Evolutionary conservation across 2,888 invertebrate species (phyloP).

Genomic region (Arctia plantaginis): DNA sequence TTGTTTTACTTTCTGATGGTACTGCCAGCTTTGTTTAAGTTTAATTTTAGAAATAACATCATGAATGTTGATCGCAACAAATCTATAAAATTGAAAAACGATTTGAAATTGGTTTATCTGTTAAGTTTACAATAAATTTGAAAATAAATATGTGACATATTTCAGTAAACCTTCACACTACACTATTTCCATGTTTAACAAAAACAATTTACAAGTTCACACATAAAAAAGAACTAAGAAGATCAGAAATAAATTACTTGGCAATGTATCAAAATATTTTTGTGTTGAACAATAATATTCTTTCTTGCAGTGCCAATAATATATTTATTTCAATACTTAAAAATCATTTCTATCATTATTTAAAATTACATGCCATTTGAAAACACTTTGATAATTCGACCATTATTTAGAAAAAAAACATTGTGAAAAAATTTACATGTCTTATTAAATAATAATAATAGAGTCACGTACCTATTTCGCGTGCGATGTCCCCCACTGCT

Average conservation of each 20-base stretch:
- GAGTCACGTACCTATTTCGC: slow-evolving; percentile 41
- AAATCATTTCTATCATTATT: neutral
- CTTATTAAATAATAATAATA: slow-evolving; percentile 3
- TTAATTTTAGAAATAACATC: slow-evolving; percentile 2
- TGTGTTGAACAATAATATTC: slow-evolving; percentile 4
- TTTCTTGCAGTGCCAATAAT: neutral
- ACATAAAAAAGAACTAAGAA: neutral
- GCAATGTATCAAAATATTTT: slow-evolving; percentile 15
- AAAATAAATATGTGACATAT: neutral
- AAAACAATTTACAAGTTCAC: neutral
- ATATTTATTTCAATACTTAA: neutral
- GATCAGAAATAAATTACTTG: slow-evolving; percentile 9
- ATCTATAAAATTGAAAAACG: neutral
- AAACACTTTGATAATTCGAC: neutral
- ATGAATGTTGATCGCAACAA: neutral
- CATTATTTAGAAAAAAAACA: neutral
- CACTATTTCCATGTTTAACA: neutral
- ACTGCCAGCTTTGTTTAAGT: slow-evolving; percentile 9
- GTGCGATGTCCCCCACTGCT: slow-evolving; percentile 47
- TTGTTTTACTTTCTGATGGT: slow-evolving; percentile 17
- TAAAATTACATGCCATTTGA: neutral
- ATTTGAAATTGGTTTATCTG: neutral
- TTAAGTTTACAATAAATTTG: neutral
- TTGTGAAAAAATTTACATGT: neutral
- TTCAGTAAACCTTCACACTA: neutral